Percentiles rank a stretch among this genome's conserved stretches.
Evolutionary conservation across 37 sponge, comb jelly and placozoan genomes (phyloP).

Genomic region (Sycon ciliatum): DNA sequence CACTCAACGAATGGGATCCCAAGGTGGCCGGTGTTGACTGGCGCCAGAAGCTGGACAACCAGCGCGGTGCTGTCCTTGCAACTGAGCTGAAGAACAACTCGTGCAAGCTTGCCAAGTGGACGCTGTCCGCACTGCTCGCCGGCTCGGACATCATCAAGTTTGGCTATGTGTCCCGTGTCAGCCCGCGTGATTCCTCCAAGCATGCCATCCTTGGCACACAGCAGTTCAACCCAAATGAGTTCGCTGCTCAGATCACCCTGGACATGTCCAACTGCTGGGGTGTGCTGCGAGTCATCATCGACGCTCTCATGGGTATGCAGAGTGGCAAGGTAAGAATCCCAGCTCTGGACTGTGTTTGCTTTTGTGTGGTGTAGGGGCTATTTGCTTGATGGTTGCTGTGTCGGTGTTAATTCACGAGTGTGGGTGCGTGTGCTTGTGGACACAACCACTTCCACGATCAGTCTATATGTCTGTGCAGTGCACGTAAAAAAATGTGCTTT

Average conservation of each 20-base stretch:
- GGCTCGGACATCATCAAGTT: slow-evolving; percentile 89
- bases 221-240: slow-evolving; percentile 71
- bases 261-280: slow-evolving; percentile 94
- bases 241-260: slow-evolving; percentile 85
- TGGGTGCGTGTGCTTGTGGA: no score
- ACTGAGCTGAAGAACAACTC: slow-evolving; percentile 98
- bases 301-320: slow-evolving; percentile 44
- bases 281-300: slow-evolving; percentile 75
- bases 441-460: no score
- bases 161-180: slow-evolving; percentile 83
- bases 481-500: no score
- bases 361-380: no score
- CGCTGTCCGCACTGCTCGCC: slow-evolving; percentile 68
- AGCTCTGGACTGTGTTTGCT: no score
- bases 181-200: slow-evolving; percentile 51
- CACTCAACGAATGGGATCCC: slow-evolving; percentile 81
- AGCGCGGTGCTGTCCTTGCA: slow-evolving; percentile 89
- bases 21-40: slow-evolving; percentile 78
- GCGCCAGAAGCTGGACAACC: slow-evolving; percentile 87
- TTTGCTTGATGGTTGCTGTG: no score
- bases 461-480: no score
- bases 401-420: no score
- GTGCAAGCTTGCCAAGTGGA: slow-evolving; percentile 94
- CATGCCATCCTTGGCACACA: slow-evolving; percentile 86
- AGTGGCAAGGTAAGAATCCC: no score